phyloP scores from a whole-genome alignment of 1,140 invertebrate genomes.

The Scaptomyza hsui region DNA sequence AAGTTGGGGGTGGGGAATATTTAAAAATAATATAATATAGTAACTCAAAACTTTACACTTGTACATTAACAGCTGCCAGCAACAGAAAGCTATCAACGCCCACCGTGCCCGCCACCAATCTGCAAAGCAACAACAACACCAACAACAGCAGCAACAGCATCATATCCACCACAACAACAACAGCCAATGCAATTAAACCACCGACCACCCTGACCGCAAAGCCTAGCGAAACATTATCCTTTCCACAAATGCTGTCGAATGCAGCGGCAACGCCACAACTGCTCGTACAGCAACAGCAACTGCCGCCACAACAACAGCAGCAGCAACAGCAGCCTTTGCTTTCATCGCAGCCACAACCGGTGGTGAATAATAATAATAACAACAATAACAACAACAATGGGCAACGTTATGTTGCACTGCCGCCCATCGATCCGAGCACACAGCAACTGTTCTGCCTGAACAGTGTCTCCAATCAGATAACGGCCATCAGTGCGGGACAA shows the following conservation, averaged over 20 bases:
- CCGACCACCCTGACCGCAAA: slow-evolving; percentile 53
- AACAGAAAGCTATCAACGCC: slow-evolving; percentile 43
- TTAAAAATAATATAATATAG: no score
- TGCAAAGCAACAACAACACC: slow-evolving; percentile 36
- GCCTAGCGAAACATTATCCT: slow-evolving; percentile 45
- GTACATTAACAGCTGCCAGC: slow-evolving; percentile 48
- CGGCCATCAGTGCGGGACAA: slow-evolving; percentile 78
- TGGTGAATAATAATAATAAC: slow-evolving; percentile 15
- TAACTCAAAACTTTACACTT: no score
- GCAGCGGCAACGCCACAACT: slow-evolving; percentile 10
- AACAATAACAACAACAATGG: slow-evolving; percentile 1
- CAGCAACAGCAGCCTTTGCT: slow-evolving; percentile 24
- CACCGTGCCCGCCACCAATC: slow-evolving; percentile 20
- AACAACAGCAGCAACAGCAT: slow-evolving; percentile 25
- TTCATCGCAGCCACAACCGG: slow-evolving; percentile 9
- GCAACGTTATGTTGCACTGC: slow-evolving; percentile 78
- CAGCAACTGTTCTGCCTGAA: slow-evolving; percentile 83
- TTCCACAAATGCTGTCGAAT: slow-evolving; percentile 49
- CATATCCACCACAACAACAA: slow-evolving; percentile 38
- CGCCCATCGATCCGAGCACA: slow-evolving; percentile 77
- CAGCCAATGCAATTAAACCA: slow-evolving; percentile 60
- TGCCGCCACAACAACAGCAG: slow-evolving; percentile 35
- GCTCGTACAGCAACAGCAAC: slow-evolving; percentile 20
- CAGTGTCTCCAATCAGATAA: slow-evolving; percentile 82
- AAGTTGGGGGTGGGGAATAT: slow-evolving; percentile 19